Percentiles rank a stretch among this genome's conserved stretches.
phyloP scores from a whole-genome alignment of 2,888 invertebrate genomes.

The Marasmarcha lunaedactyla region DNA sequence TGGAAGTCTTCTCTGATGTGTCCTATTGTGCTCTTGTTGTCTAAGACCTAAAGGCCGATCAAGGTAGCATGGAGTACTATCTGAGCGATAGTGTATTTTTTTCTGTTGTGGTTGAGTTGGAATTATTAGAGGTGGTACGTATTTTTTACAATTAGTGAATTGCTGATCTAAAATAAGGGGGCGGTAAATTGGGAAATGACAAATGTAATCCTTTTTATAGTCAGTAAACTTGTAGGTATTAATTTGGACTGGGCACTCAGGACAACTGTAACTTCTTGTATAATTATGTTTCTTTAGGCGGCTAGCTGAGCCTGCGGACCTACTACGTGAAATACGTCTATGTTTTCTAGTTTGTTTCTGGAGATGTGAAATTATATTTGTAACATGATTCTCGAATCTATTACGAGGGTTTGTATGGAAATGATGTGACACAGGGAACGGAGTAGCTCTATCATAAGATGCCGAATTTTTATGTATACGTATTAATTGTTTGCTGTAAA shows the following conservation, averaged over 20 bases:
- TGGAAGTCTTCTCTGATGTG: no score
- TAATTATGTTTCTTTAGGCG: slow-evolving; percentile 31
- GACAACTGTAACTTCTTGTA: slow-evolving; percentile 42
- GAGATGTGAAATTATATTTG: slow-evolving; percentile 18
- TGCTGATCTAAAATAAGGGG: no score
- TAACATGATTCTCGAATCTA: slow-evolving; percentile 15
- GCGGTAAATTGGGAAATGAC: slow-evolving; percentile 20
- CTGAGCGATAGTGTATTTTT: slow-evolving; percentile 5
- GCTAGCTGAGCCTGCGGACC: slow-evolving; percentile 35
- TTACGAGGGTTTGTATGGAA: slow-evolving; percentile 21
- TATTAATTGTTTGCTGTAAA: slow-evolving; percentile 50
- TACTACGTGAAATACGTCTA: slow-evolving; percentile 40
- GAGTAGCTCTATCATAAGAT: slow-evolving; percentile 46
- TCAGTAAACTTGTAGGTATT: slow-evolving; percentile 42
- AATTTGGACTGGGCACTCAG: slow-evolving; percentile 33
- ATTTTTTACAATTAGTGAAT: no score
- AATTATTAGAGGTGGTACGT: slow-evolving; percentile 4
- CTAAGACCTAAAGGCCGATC: neutral
- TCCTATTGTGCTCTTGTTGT: no score
- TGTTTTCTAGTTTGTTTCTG: slow-evolving; percentile 29
- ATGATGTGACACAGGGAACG: slow-evolving; percentile 17
- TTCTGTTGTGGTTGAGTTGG: neutral
- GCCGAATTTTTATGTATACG: slow-evolving; percentile 44
- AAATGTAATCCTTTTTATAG: slow-evolving; percentile 32
- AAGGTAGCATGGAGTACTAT: neutral